Evolutionary conservation across 2,113 vertebrate species (phyloP), one percentile per base, ranked within the genome.

Genomic region (Spermophilus dauricus): DNA sequence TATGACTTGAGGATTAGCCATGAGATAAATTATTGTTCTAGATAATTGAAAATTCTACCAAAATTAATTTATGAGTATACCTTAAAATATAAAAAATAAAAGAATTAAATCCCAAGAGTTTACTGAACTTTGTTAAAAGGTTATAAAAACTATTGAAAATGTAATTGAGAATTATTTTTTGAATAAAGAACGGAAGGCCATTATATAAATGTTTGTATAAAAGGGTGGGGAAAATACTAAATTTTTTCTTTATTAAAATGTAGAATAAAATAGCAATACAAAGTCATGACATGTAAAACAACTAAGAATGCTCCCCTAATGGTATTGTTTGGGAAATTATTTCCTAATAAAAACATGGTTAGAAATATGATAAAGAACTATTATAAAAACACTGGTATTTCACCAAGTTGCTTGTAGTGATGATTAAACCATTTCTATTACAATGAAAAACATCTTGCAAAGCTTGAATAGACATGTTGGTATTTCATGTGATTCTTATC

Each of bases 101-200:
- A 82, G 9, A 95, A 75, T 73, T 87, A 91, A 94, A 96, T 86
- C 69, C 70, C 12, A 73, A 83, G 61, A 24, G 12, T 56, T 94
- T 89, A 42, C 7, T 92, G 42, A 91, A 32, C 4, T 37, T 93
- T 82, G 18, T 73, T 82, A 78, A 91, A 92, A 92, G 18, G 1
- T 92, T 82, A 91, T 17, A 56, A 39, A 93, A 95, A 24, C 28
- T 61, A 89, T 9, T 96, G 39, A 11, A 85, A 94, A 88, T 86
- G 30, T 48, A 77, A 82, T 24, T 87, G 39, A 81, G 72, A 95
- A 82, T 92, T 95, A 93, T 56, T 92, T 94, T 94, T 94, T 86
- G 17, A 90, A 84, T 72, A 28, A 78, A 69, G 32, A 92, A 58
- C 72, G 37, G 92, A 69, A 22, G 48, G 6, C 63, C 20, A 95